Evolutionary conservation across 2,888 invertebrate species (phyloP).

Genomic region (Eucera pruinosa): DNA sequence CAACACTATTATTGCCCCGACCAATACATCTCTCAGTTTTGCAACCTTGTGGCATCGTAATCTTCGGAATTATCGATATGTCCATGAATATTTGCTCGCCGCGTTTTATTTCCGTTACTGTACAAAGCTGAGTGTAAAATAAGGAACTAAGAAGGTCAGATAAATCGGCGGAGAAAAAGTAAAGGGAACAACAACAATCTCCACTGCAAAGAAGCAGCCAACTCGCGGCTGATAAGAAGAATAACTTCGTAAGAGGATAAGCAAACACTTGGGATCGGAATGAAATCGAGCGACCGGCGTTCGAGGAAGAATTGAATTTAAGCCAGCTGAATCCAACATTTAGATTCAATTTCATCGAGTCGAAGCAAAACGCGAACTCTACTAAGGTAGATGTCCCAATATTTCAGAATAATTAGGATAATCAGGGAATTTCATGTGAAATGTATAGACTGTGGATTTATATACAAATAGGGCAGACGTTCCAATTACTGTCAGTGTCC

Average conservation of each 20-base stretch:
- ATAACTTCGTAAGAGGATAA: constrained; percentile 30
- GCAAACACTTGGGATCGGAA: constrained; percentile 16
- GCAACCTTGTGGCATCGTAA: too few species aligned
- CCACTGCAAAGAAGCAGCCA: background rate
- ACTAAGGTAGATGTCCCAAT: too few species aligned
- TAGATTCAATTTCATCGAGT: constrained; percentile 46
- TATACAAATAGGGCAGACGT: too few species aligned
- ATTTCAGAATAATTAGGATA: too few species aligned
- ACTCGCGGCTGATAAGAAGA: constrained; percentile 20
- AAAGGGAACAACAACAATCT: background rate
- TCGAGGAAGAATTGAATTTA: constrained; percentile 33
- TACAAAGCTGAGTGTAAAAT: background rate
- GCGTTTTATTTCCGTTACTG: background rate
- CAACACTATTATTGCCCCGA: too few species aligned
- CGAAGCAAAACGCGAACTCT: constrained; percentile 26
- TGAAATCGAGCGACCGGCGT: constrained; percentile 29
- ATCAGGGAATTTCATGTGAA: too few species aligned
- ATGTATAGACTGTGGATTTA: too few species aligned
- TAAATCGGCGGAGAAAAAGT: background rate
- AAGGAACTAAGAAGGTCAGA: background rate
- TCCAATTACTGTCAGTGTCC: too few species aligned
- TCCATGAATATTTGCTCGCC: background rate
- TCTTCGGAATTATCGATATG: background rate
- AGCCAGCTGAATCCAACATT: constrained; percentile 22
- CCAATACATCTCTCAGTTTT: too few species aligned